These are phyloP conservation scores for Mesoclemmys tuberculata DNA, from an alignment of 2,113 vertebrate species.

Conservation along the genomic window DNA sequence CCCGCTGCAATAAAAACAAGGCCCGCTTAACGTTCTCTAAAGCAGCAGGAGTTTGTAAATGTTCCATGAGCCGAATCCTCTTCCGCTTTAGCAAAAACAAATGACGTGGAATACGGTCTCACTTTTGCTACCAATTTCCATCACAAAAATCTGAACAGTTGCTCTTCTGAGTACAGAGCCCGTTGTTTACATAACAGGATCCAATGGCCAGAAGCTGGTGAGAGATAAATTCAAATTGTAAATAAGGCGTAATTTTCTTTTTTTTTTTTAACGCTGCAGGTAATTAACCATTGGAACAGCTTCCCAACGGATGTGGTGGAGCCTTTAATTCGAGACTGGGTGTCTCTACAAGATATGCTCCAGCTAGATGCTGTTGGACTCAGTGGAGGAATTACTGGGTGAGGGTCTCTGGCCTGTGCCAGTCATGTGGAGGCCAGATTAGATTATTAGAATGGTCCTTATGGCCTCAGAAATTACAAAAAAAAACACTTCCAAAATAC, in stretches of 20 bases:
- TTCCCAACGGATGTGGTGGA: fast-evolving
- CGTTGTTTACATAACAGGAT: neutral
- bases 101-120: neutral
- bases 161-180: slow-evolving; percentile 44
- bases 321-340: neutral
- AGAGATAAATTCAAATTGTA: slow-evolving; percentile 19
- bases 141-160: slow-evolving; percentile 41
- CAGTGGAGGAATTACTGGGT: neutral
- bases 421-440: neutral
- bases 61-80: slow-evolving; percentile 60
- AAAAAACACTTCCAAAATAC: slow-evolving; percentile 47
- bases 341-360: neutral
- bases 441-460: neutral
- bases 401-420: fast-evolving
- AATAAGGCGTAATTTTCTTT: neutral
- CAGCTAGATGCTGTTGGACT: neutral
- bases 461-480: neutral
- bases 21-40: neutral
- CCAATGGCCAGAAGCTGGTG: slow-evolving; percentile 30
- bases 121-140: slow-evolving; percentile 54
- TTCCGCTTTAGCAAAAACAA: slow-evolving; percentile 66
- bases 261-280: neutral
- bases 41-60: neutral
- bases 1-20: slow-evolving; percentile 48
- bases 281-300: neutral